Evolutionary conservation across 1,140 invertebrate genomes (phyloP).

Genomic region (Battus philenor): DNA sequence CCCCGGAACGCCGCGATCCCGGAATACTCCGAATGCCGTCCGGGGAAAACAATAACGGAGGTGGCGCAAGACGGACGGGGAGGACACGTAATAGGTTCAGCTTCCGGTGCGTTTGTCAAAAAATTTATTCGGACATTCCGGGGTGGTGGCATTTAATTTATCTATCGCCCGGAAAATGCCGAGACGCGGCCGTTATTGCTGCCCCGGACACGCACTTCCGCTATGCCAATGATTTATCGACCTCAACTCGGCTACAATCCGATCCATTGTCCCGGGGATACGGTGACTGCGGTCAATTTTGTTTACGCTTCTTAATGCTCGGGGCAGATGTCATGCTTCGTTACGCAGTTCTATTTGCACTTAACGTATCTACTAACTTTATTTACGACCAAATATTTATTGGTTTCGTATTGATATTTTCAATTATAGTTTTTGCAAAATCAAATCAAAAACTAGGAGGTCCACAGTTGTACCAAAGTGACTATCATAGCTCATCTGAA

Average conservation of each 20-base stretch:
- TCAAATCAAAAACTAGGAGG: too few relatives aligned
- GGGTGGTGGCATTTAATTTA: slow-evolving; percentile 71
- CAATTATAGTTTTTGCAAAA: too few relatives aligned
- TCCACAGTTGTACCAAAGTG: too few relatives aligned
- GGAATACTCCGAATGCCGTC: slow-evolving; percentile 51
- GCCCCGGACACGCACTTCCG: slow-evolving; percentile 60
- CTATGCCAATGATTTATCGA: slow-evolving; percentile 71
- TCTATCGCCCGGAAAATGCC: slow-evolving; percentile 65
- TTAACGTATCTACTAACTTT: too few relatives aligned
- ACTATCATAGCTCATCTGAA: too few relatives aligned
- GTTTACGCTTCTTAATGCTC: slow-evolving; percentile 51
- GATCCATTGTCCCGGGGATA: slow-evolving; percentile 57
- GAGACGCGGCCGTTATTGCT: slow-evolving; percentile 60
- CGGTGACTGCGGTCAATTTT: slow-evolving; percentile 44
- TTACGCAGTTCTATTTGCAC: too few relatives aligned
- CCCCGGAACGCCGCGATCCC: slow-evolving; percentile 47
- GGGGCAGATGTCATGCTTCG: slow-evolving; percentile 16
- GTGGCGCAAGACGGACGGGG: slow-evolving; percentile 50
- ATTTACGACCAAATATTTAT: too few relatives aligned
- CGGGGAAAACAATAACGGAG: slow-evolving; percentile 65
- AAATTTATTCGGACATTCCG: slow-evolving; percentile 71
- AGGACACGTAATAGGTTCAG: slow-evolving; percentile 63
- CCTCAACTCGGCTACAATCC: slow-evolving; percentile 57
- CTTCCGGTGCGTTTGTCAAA: slow-evolving; percentile 70
- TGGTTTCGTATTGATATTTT: too few relatives aligned